These are phyloP conservation scores for Heliconius himera DNA, from an alignment of 1,140 invertebrate species.

Conservation along the genomic window DNA sequence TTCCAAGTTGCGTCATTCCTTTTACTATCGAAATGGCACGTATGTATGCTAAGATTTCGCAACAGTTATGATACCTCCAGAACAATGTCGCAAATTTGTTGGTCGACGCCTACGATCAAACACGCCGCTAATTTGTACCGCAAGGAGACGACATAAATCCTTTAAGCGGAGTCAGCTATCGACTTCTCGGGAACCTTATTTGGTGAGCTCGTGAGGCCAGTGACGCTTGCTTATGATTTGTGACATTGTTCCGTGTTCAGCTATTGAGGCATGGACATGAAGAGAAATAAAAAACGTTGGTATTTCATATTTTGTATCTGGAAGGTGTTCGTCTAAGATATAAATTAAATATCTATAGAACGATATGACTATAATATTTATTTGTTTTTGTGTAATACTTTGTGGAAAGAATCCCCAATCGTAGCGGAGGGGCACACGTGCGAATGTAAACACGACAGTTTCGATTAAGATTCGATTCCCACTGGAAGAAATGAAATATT, in stretches of 20 bases:
- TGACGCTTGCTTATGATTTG: slow-evolving; percentile 73
- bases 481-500: too few species aligned
- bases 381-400: neutral
- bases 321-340: neutral
- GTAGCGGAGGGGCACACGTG: too few species aligned
- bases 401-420: too few species aligned
- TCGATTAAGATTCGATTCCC: too few species aligned
- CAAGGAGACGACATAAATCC: slow-evolving; percentile 74
- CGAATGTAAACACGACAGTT: too few species aligned
- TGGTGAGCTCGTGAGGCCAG: slow-evolving; percentile 65
- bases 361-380: neutral
- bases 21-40: slow-evolving; percentile 15
- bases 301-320: neutral
- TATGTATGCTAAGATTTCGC: slow-evolving; percentile 8
- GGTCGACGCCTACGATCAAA: slow-evolving; percentile 64
- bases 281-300: slow-evolving; percentile 14
- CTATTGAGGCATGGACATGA: slow-evolving; percentile 24
- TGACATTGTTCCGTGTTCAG: slow-evolving; percentile 41
- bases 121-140: slow-evolving; percentile 72
- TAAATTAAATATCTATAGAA: neutral
- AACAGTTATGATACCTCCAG: slow-evolving; percentile 19
- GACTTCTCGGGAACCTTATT: slow-evolving; percentile 67
- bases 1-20: neutral
- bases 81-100: slow-evolving; percentile 60
- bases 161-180: slow-evolving; percentile 62